Evolutionary conservation across 2,113 vertebrate genomes (phyloP).

Genomic region (Circaetus cinerascens): DNA sequence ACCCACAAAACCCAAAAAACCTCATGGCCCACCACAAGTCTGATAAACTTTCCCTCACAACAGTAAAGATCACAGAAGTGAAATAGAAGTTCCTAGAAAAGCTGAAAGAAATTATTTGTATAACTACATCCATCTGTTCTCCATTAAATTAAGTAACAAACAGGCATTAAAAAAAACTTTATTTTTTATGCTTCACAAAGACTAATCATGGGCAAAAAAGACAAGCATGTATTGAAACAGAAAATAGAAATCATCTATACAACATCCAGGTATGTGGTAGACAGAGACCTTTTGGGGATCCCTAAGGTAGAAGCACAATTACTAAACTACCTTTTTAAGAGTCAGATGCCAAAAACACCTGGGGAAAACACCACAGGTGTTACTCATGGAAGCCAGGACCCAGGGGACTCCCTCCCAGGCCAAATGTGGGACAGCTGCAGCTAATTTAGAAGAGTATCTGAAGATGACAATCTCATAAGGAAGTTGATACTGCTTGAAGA

Average conservation of each 20-base stretch:
- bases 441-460: neutral
- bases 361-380: neutral
- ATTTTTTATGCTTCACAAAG: neutral
- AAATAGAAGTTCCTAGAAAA: neutral
- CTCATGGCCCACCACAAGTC: neutral
- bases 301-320: fast-evolving
- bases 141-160: no score
- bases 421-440: neutral
- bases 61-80: neutral
- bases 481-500: neutral
- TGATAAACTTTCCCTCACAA: neutral
- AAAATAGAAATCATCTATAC: neutral
- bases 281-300: neutral
- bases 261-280: neutral
- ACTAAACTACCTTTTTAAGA: neutral
- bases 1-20: no score
- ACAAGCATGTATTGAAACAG: neutral
- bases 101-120: neutral
- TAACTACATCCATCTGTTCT: no score
- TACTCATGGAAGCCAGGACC: neutral
- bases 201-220: neutral
- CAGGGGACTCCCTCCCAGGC: neutral
- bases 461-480: neutral
- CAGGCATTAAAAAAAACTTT: neutral
- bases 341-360: neutral